phyloP scores from a whole-genome alignment of 2,113 vertebrate genomes.

The Nycticebus coucang region DNA sequence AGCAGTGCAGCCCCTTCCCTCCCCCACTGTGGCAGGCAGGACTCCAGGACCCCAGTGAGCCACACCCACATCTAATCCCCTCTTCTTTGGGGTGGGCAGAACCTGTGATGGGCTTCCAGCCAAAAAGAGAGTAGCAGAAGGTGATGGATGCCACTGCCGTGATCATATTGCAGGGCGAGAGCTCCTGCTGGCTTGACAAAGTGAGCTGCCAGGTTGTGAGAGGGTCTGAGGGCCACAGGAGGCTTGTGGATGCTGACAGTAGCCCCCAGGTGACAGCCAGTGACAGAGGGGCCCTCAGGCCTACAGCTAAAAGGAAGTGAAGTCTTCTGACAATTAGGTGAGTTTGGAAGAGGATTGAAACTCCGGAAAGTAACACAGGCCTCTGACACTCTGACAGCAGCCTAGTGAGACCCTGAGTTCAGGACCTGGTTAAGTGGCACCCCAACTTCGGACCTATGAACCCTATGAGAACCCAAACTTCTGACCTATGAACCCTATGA shows the following conservation, averaged over 20 bases:
- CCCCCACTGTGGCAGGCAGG: fast-evolving
- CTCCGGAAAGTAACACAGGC: not conserved
- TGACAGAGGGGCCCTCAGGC: not conserved
- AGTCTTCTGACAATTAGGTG: not conserved
- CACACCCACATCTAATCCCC: fast-evolving
- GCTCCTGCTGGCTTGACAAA: not conserved
- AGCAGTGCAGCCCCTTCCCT: not conserved
- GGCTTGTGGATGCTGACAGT: not conserved
- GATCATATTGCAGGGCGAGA: not conserved
- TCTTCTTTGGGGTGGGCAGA: fast-evolving
- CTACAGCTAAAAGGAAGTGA: not conserved
- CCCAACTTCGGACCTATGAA: not conserved
- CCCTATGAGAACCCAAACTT: not conserved
- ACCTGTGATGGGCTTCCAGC: not conserved
- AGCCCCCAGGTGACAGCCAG: not conserved
- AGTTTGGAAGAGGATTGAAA: not conserved
- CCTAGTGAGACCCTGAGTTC: not conserved
- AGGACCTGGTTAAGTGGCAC: not conserved
- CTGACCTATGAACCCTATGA: not conserved
- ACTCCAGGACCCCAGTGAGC: not conserved
- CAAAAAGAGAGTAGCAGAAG: not conserved
- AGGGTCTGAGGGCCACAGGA: not conserved
- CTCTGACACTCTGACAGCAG: no score
- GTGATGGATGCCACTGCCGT: not conserved
- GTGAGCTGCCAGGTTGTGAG: not conserved